A percentile compares a stretch with the other conserved stretches of the same genome.
These are phyloP conservation scores for Thaleichthys pacificus DNA, from an alignment of 2,797 vertebrate genomes.

Conservation along the genomic window DNA sequence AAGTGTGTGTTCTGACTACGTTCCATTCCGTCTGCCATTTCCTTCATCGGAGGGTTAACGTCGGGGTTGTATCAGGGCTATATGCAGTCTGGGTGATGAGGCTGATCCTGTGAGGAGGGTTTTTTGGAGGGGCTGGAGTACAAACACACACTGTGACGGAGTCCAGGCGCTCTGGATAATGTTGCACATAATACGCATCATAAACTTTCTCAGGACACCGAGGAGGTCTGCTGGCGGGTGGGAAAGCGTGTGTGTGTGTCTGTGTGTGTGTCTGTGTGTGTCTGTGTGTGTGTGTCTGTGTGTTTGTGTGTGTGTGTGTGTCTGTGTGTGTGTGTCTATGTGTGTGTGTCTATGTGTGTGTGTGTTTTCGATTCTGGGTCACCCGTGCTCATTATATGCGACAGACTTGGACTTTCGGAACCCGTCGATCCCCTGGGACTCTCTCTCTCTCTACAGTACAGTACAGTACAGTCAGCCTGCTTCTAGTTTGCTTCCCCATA, in stretches of 20 bases:
- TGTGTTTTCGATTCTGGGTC: conserved; percentile 16
- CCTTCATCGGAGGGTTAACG: conserved; percentile 27
- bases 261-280: conserved; percentile 4
- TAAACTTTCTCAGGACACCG: conserved; percentile 53
- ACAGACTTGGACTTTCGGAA: neutral
- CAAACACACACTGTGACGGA: conserved; percentile 39
- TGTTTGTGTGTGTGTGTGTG: neutral
- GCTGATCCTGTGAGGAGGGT: conserved; percentile 13
- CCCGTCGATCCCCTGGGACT: neutral
- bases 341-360: neutral
- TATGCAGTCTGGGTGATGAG: conserved; percentile 34
- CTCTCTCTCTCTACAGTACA: neutral
- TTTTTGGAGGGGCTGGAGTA: conserved; percentile 32
- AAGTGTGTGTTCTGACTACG: conserved; percentile 20
- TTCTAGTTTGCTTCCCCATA: conserved; percentile 6
- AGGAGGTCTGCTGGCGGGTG: conserved; percentile 36
- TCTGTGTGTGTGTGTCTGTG: neutral
- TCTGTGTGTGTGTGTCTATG: neutral
- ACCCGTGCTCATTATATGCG: conserved; percentile 3
- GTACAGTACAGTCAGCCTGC: neutral
- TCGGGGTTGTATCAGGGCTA: conserved; percentile 23
- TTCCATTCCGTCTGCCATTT: conserved; percentile 28
- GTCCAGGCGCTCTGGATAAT: conserved; percentile 47
- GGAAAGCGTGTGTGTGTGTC: conserved; percentile 29
- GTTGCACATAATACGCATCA: conserved; percentile 46